Conservation (phyloP, 2,888 invertebrate genomes). For the Dermolepida albohirtum region DNA sequence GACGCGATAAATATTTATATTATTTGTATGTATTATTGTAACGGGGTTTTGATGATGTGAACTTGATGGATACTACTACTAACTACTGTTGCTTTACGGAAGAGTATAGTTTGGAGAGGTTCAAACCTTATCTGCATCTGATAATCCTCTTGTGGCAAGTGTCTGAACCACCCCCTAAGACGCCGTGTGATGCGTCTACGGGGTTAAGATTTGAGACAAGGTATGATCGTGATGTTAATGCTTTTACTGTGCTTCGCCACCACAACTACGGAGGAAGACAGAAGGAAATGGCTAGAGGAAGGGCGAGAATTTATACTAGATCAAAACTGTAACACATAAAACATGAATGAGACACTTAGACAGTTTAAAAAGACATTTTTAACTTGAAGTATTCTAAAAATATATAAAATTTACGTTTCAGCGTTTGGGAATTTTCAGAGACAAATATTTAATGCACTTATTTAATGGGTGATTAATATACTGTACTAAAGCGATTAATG, state of each 20-base stretch:
- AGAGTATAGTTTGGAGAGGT: conserved; percentile 29
- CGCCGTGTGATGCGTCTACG: conserved; percentile 59
- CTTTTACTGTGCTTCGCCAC: conserved; percentile 64
- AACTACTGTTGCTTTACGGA: background rate
- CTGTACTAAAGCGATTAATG: too few relatives aligned
- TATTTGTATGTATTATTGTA: conserved; percentile 57
- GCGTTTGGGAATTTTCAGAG: too few relatives aligned
- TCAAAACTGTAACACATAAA: conserved; percentile 64
- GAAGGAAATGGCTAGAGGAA: conserved; percentile 41
- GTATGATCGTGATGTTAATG: conserved; percentile 66
- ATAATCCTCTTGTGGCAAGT: conserved; percentile 65
- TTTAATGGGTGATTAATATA: too few relatives aligned
- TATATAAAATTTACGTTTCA: too few relatives aligned
- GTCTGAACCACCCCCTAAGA: conserved; percentile 63
- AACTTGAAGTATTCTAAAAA: too few relatives aligned
- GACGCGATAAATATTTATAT: conserved; percentile 59
- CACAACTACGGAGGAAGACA: conserved; percentile 53
- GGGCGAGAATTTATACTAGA: conserved; percentile 62
- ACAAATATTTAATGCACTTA: too few relatives aligned
- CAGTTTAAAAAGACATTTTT: too few relatives aligned
- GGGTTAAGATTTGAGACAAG: conserved; percentile 64
- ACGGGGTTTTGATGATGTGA: conserved; percentile 31
- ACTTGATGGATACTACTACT: conserved; percentile 37
- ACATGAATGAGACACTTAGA: conserved; percentile 55
- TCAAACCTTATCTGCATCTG: conserved; percentile 58